Conservation (phyloP, 2,888 invertebrate genomes). For the Drosophila pullipes region DNA sequence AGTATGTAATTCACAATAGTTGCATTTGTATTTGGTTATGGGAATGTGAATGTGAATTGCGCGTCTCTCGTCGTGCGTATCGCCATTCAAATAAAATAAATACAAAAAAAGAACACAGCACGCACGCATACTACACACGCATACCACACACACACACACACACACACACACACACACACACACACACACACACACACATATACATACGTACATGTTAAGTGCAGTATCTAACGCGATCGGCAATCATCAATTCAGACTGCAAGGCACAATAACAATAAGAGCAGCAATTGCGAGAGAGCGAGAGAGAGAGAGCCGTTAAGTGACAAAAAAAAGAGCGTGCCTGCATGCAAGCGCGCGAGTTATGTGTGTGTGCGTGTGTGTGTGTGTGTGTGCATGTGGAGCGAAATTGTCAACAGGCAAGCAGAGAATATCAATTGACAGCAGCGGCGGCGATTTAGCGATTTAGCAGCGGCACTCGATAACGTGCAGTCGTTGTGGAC, state of each 20-base stretch:
- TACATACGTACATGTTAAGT: slow-evolving; percentile 2
- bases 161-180: neutral
- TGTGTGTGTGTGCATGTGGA: slow-evolving; percentile 14
- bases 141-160: no score
- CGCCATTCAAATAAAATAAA: slow-evolving; percentile 5
- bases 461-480: slow-evolving; percentile 44
- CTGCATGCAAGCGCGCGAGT: neutral
- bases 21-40: slow-evolving; percentile 16
- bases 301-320: slow-evolving; percentile 5
- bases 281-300: slow-evolving; percentile 26
- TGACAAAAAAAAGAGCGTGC: slow-evolving; percentile 14
- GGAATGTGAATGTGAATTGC: slow-evolving; percentile 22
- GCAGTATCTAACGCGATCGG: slow-evolving; percentile 50
- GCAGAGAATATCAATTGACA: slow-evolving; percentile 49
- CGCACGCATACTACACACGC: neutral
- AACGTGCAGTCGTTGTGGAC: slow-evolving; percentile 64
- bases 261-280: slow-evolving; percentile 38
- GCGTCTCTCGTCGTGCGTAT: slow-evolving; percentile 27
- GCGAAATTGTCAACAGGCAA: slow-evolving; percentile 59
- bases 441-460: slow-evolving; percentile 37
- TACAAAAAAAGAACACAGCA: neutral
- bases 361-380: no score
- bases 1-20: slow-evolving; percentile 15
- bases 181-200: neutral
- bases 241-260: slow-evolving; percentile 43